Base-by-base conservation (phyloP, 2,888 invertebrate genomes). In the Rhingia rostrata region DNA sequence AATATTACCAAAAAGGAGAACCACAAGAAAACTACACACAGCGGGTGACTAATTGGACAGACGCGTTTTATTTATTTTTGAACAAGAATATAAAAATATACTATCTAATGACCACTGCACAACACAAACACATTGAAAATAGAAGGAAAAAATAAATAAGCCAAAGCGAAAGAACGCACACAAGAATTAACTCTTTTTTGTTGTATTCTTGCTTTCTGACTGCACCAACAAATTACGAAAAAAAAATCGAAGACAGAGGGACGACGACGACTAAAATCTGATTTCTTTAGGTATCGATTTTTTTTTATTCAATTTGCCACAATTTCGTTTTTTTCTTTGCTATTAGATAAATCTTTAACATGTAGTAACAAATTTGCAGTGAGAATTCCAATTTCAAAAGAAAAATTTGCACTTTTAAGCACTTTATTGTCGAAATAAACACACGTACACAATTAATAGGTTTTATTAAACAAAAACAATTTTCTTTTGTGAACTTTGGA, bases 241-340 rank as follows among this genome's bases (percentile, higher is more conserved):
- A 66, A 61, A 69, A 75, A 70, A 70, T 70, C 69, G 32, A 84
- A 84, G 61, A 66, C 69, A 70, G 47, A 64, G 53, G 66, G 56
- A 72, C 69, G 73, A 69, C 58, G 49, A 75, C 67, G 54, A 75
- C 33, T 33, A 66, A 80, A 84, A 61, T 66, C 53, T 43, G 79
- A 79, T 84, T 84, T 79, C 74, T 83, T 84, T 53, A 70, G 49
- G 70, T 84, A 84, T 84, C 61, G 84, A 84, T 84, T 81, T 79
- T 78, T 82, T 82, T 69, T 54, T 73, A 74, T 73, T 72, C 67
- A 72, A 82, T 73, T 83, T 78, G 69, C 73, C 83, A 83, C 67
- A 64, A 72, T 39, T 61, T 56, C 51, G n/a, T n/a, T n/a, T n/a
- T n/a, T n/a, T n/a, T 73, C 35, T 56, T 58, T 53, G 56, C 39